Percentiles rank a stretch among this genome's conserved stretches.
Evolutionary conservation across 2,797 vertebrate genomes (phyloP).

Genomic region (Phoeniculus purpureus): DNA sequence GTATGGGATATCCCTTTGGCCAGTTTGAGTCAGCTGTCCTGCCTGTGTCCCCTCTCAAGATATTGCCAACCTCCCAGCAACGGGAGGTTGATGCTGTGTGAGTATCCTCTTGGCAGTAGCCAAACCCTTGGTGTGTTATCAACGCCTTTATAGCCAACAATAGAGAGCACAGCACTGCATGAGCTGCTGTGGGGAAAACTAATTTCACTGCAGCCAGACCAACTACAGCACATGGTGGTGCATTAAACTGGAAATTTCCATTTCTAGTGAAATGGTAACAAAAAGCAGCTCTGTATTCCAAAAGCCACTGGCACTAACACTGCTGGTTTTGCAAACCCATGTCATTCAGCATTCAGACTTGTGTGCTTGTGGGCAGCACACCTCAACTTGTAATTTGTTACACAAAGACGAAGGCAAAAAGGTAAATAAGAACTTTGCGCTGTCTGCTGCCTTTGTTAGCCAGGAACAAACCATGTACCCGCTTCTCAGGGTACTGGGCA

Average conservation of each 20-base stretch:
- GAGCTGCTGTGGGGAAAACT: not conserved
- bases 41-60: not conserved
- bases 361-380: not conserved
- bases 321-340: not conserved
- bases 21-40: not conserved
- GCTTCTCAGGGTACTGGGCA: not conserved
- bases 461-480: not conserved
- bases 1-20: not conserved
- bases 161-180: not conserved
- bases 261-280: not conserved
- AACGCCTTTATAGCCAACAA: not conserved
- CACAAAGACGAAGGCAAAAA: not conserved
- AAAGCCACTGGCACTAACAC: not conserved
- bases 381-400: not conserved
- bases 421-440: accelerated
- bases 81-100: too few species aligned
- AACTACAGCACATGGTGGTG: not conserved
- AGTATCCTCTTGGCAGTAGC: not conserved
- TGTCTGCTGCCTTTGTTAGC: not conserved
- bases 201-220: not conserved
- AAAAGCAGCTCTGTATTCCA: not conserved
- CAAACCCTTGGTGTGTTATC: not conserved
- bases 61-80: not conserved
- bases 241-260: not conserved
- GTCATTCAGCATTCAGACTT: not conserved